Evolutionary conservation across 1,140 invertebrate species (phyloP).

Genomic region (Hypothenemus hampei): DNA sequence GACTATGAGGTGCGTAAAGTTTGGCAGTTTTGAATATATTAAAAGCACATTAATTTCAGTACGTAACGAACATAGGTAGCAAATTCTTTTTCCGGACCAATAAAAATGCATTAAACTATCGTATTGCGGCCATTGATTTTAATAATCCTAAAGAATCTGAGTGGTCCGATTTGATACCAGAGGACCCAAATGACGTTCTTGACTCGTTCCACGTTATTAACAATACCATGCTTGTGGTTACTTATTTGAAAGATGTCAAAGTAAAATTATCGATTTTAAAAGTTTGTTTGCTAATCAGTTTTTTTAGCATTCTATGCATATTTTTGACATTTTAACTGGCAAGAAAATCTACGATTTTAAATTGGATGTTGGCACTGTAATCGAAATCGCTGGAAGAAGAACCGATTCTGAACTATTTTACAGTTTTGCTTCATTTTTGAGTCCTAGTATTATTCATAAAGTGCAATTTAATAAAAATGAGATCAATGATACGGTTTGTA

Average conservation of each 20-base stretch:
- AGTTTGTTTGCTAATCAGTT: slow-evolving; percentile 32
- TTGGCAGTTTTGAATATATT: neutral
- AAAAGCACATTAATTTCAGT: no score
- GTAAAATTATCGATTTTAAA: slow-evolving; percentile 47
- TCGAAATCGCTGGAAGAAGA: slow-evolving; percentile 78
- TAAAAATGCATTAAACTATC: slow-evolving; percentile 87
- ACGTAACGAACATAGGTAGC: slow-evolving; percentile 83
- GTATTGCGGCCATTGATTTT: slow-evolving; percentile 86
- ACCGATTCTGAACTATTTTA: slow-evolving; percentile 90
- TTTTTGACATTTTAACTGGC: slow-evolving; percentile 74
- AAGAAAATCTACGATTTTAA: slow-evolving; percentile 66
- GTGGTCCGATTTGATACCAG: slow-evolving; percentile 80
- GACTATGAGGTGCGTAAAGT: slow-evolving; percentile 75
- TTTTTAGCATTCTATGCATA: slow-evolving; percentile 74
- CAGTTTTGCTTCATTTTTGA: slow-evolving; percentile 89
- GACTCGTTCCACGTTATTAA: slow-evolving; percentile 83
- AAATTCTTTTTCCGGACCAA: slow-evolving; percentile 89
- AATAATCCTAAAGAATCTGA: slow-evolving; percentile 67
- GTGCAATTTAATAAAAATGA: slow-evolving; percentile 70
- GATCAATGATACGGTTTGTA: no score
- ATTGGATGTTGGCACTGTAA: slow-evolving; percentile 82
- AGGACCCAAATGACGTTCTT: slow-evolving; percentile 83
- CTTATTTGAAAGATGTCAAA: slow-evolving; percentile 95
- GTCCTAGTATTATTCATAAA: slow-evolving; percentile 84
- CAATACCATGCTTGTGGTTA: slow-evolving; percentile 80